A percentile compares a stretch with the other conserved stretches of the same genome.
phyloP scores from a whole-genome alignment of 2,113 vertebrate genomes.

The Thalassoma bifasciatum region DNA sequence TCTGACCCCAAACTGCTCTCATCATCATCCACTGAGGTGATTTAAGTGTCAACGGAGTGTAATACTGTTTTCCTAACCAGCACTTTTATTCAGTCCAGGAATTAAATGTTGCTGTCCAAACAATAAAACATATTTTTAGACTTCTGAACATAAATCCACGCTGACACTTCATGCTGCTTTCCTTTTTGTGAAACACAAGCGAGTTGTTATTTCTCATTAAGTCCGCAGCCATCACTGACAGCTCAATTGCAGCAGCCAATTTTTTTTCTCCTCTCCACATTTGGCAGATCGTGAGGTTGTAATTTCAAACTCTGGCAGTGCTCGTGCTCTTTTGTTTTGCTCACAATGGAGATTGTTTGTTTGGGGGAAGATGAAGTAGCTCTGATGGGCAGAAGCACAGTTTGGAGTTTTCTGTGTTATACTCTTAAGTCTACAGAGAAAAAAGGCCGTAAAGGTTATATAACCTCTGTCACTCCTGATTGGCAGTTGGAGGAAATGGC shows the following conservation, averaged over 20 bases:
- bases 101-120: slow-evolving; percentile 7
- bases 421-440: background rate
- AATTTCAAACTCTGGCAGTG: slow-evolving; percentile 30
- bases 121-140: slow-evolving; percentile 11
- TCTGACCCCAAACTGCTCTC: too few relatives aligned
- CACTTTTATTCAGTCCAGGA: background rate
- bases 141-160: slow-evolving; percentile 20
- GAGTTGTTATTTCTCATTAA: slow-evolving; percentile 35
- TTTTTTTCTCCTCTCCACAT: background rate
- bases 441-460: background rate
- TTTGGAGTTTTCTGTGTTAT: background rate
- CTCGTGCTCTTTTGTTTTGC: slow-evolving; percentile 13
- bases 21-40: too few relatives aligned
- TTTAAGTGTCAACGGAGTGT: background rate
- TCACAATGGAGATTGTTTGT: slow-evolving; percentile 30
- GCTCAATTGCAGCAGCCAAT: slow-evolving; percentile 26
- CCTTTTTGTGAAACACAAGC: slow-evolving; percentile 22
- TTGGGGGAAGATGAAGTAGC: background rate
- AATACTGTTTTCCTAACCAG: background rate
- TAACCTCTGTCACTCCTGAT: background rate
- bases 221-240: slow-evolving; percentile 29
- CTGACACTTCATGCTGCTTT: slow-evolving; percentile 15
- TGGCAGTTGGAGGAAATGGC: background rate
- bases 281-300: slow-evolving; percentile 40
- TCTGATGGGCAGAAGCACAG: background rate